Conservation (phyloP, 1,140 invertebrate genomes). For the Euwallacea fornicatus region DNA sequence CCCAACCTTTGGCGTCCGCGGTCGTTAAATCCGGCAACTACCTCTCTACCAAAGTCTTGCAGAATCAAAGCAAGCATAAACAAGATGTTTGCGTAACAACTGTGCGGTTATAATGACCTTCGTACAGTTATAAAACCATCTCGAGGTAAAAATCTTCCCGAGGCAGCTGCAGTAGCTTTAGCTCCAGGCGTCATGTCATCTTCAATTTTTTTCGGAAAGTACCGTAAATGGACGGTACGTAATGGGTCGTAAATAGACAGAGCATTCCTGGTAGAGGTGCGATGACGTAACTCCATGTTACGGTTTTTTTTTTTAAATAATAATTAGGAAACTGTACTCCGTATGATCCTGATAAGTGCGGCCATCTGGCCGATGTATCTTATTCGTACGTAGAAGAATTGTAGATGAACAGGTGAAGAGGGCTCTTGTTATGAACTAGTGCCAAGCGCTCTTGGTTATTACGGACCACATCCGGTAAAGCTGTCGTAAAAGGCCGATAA, state of each 20-base stretch:
- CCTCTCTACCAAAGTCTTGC: not conserved
- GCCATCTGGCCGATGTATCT: no score
- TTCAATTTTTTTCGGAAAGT: slow-evolving; percentile 1
- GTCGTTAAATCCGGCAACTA: no score
- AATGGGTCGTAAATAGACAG: not conserved
- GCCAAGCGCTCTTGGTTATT: no score
- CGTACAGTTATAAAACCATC: not conserved
- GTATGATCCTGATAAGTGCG: no score
- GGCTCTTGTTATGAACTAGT: no score
- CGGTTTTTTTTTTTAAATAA: not conserved
- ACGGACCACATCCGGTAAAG: no score
- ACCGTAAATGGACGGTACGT: not conserved
- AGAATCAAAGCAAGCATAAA: not conserved
- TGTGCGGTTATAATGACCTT: slow-evolving; percentile 1
- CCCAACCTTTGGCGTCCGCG: no score
- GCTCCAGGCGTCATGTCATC: not conserved
- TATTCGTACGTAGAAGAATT: no score
- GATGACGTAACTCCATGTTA: not conserved
- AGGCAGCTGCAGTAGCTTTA: slow-evolving; percentile 1
- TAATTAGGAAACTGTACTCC: no score
- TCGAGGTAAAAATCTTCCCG: not conserved
- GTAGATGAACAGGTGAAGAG: no score
- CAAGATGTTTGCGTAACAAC: slow-evolving; percentile 3
- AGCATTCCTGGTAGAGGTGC: not conserved
- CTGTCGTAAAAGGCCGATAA: no score